Conservation (phyloP, 2,797 vertebrate species). For the Pachyuromys duprasi region DNA sequence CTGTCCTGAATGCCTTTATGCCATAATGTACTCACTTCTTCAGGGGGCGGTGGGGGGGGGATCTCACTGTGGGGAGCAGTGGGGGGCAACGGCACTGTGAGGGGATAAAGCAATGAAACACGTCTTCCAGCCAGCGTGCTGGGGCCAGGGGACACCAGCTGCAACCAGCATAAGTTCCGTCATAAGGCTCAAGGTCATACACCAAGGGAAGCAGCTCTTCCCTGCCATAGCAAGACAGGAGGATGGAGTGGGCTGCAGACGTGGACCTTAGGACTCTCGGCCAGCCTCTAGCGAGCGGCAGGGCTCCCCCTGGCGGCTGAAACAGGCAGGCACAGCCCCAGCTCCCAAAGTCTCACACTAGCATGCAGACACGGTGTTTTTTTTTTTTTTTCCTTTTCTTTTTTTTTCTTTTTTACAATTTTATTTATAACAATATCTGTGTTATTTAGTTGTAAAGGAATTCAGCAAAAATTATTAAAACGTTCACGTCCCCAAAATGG, state of each 20-base stretch:
- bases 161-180: not conserved
- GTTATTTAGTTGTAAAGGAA: slow-evolving; percentile 94
- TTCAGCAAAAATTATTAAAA: slow-evolving; percentile 94
- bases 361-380: slow-evolving; percentile 62
- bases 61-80: not conserved
- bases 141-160: not conserved
- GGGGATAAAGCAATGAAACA: not conserved
- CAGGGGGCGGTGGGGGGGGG: not conserved
- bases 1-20: not conserved
- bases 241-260: not conserved
- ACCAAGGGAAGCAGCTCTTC: slow-evolving; percentile 20
- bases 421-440: slow-evolving; percentile 95
- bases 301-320: slow-evolving; percentile 61
- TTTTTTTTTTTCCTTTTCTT: slow-evolving; percentile 88
- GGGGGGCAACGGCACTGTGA: not conserved
- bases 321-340: slow-evolving; percentile 13
- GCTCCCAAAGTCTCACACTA: slow-evolving; percentile 15
- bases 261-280: not conserved
- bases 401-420: slow-evolving; percentile 89
- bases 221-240: not conserved
- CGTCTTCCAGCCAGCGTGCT: not conserved
- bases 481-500: slow-evolving; percentile 87
- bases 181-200: slow-evolving; percentile 42
- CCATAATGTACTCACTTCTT: not conserved
- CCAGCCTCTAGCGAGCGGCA: not conserved